Percentiles rank a stretch among this genome's conserved stretches.
Evolutionary conservation across 2,888 invertebrate genomes (phyloP).

Genomic region (Aphodius granarius): DNA sequence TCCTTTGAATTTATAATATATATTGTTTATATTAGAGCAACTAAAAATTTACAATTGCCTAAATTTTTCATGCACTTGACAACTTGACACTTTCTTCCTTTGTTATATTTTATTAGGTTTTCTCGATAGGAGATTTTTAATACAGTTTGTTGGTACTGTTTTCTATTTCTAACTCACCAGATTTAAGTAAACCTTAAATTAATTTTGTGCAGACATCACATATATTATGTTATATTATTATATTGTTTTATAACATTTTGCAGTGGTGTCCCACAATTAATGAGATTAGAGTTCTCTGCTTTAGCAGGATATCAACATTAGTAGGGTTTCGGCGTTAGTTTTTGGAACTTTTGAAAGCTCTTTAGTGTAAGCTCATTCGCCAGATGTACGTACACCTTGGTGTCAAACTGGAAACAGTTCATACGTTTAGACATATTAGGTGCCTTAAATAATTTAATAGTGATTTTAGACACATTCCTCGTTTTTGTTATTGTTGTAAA

Average conservation of each 20-base stretch:
- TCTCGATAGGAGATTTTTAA: too few species aligned
- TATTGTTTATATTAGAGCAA: too few species aligned
- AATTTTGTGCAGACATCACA: too few species aligned
- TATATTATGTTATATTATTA: too few species aligned
- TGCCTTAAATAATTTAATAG: not conserved
- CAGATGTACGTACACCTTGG: not conserved
- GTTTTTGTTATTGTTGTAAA: not conserved
- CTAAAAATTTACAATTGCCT: too few species aligned
- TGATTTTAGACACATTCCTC: not conserved
- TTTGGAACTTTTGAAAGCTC: constrained; percentile 25
- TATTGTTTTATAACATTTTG: not conserved
- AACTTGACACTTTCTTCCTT: too few species aligned
- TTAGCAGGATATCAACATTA: constrained; percentile 18
- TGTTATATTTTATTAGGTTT: too few species aligned
- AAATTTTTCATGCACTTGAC: too few species aligned
- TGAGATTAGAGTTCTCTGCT: not conserved
- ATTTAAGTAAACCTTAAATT: too few species aligned
- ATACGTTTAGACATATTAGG: not conserved
- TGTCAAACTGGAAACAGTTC: not conserved
- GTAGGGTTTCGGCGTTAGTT: constrained; percentile 20
- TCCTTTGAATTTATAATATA: too few species aligned
- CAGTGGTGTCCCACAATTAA: not conserved
- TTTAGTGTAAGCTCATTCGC: constrained; percentile 20
- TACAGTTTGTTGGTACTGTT: too few species aligned
- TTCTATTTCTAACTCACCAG: too few species aligned